Base-by-base conservation (phyloP, 2,888 invertebrate genomes). In the Sussaba pulchella region DNA sequence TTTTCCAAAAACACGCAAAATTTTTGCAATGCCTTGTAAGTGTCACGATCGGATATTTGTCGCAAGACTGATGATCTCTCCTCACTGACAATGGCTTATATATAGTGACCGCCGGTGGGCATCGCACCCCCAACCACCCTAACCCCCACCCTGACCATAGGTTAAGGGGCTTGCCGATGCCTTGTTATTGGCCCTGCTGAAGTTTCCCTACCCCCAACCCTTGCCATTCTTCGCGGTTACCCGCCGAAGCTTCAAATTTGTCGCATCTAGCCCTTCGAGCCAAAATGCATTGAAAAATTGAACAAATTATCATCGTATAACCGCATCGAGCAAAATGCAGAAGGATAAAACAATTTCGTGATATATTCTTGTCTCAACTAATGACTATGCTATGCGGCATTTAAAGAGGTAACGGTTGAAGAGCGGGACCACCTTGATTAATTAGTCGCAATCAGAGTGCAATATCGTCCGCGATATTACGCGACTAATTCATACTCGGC, bases 401-500 rank as follows among this genome's bases (percentile, higher is more conserved):
- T 50, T 64, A 5, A 59, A 31, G 52, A 67, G 71, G 70, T 61
- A 45, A 71, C 36, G 57, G 57, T 41, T 75, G 39, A 72, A 31
- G 52, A 41, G n/a, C 66, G 59, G 24, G 80, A 69, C 67, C 61
- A 69, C 77, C 61, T 80, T 79, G 77, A 79, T 82, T 83, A 82
- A 83, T 83, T 79, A 79, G 50, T 39, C 59, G 79, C 77, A 83
- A 83, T 83, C 77, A 83, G 63, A 82, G 67, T 71, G 79, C 71
- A 79, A 82, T 82, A 82, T 82, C 76, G 17, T 69, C 64, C 39
- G 76, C 63, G 80, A 80, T 80, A 80, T 80, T 72, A 72, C 52
- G 69, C 67, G 52, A 70, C 63, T 77, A 76, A 80, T 82, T 80
- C 77, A 80, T 82, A 70, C n/a, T 69, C 66, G 50, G 59, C 45